A percentile compares a stretch with the other conserved stretches of the same genome.
phyloP scores from a whole-genome alignment of 1,140 invertebrate genomes.

The Frieseomelitta varia region DNA sequence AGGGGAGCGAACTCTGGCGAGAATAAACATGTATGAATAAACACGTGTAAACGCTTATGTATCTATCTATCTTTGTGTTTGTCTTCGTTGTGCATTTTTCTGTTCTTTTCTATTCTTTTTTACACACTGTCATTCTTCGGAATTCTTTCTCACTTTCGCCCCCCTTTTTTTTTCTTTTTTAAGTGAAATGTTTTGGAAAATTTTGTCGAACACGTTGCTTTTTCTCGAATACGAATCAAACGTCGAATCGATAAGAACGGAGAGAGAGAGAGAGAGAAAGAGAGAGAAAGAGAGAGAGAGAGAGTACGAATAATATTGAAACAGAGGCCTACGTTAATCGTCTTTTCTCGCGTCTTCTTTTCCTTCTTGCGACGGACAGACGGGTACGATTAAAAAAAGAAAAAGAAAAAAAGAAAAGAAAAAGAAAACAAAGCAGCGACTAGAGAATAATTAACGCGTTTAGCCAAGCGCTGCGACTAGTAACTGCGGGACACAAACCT shows the following conservation, averaged over 20 bases:
- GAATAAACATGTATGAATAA: neutral
- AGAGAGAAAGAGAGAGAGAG: too few species aligned
- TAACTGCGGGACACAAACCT: conserved; percentile 35
- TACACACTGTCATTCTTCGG: neutral
- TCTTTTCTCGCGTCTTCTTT: conserved; percentile 1
- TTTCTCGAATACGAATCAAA: neutral
- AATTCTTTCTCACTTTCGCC: neutral
- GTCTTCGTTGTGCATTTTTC: too few species aligned
- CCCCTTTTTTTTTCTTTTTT: neutral
- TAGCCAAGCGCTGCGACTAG: conserved; percentile 3
- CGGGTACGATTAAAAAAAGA: conserved; percentile 15
- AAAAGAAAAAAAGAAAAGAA: too few species aligned
- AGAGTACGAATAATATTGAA: conserved; percentile 4
- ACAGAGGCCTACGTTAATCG: conserved; percentile 56
- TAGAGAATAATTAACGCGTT: conserved; percentile 42
- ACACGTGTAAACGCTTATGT: neutral
- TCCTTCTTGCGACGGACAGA: conserved; percentile 15
- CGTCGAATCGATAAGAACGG: neutral
- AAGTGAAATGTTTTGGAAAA: too few species aligned
- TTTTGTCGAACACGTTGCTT: conserved; percentile 23
- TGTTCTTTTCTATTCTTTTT: neutral
- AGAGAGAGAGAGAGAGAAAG: too few species aligned
- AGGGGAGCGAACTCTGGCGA: neutral
- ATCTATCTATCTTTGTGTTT: conserved; percentile 13
- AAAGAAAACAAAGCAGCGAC: neutral